A percentile compares a stretch with the other conserved stretches of the same genome.
These are phyloP conservation scores for Thymelicus sylvestris DNA, from an alignment of 2,888 invertebrate species.

Conservation along the genomic window DNA sequence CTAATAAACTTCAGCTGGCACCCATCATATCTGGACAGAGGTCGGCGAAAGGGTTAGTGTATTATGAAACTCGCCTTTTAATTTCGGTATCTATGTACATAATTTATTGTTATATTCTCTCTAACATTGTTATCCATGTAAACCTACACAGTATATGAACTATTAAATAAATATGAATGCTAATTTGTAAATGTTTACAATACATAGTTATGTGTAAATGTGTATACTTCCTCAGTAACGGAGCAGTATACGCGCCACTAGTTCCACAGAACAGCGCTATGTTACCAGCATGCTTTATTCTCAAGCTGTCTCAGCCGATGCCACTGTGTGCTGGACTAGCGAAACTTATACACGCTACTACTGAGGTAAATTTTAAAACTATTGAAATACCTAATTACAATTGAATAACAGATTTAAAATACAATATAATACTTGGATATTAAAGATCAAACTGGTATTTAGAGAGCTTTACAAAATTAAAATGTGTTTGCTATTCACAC, in stretches of 20 bases:
- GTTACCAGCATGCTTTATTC: constrained; percentile 94
- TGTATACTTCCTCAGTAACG: constrained; percentile 40
- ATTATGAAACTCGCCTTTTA: background rate
- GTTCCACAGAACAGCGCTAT: constrained; percentile 94
- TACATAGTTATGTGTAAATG: background rate
- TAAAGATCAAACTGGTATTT: too few relatives aligned
- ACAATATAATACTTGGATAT: too few relatives aligned
- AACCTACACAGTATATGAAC: too few relatives aligned
- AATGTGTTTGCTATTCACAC: too few relatives aligned
- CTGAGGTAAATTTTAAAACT: constrained; percentile 59
- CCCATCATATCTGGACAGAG: constrained; percentile 89
- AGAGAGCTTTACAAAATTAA: too few relatives aligned
- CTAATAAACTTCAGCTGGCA: constrained; percentile 92
- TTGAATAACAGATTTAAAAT: too few relatives aligned
- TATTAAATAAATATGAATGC: too few relatives aligned
- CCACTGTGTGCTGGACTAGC: constrained; percentile 93
- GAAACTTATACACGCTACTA: constrained; percentile 78
- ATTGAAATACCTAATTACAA: too few relatives aligned
- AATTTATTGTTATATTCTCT: too few relatives aligned
- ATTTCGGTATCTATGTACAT: too few relatives aligned
- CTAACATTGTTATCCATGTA: too few relatives aligned
- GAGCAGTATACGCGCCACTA: constrained; percentile 91
- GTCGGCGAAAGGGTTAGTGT: constrained; percentile 88
- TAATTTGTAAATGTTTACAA: too few relatives aligned
- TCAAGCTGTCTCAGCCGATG: constrained; percentile 91